These are phyloP conservation scores for Orchesellides sinensis DNA, from an alignment of 2,888 invertebrate genomes.

Conservation along the genomic window DNA sequence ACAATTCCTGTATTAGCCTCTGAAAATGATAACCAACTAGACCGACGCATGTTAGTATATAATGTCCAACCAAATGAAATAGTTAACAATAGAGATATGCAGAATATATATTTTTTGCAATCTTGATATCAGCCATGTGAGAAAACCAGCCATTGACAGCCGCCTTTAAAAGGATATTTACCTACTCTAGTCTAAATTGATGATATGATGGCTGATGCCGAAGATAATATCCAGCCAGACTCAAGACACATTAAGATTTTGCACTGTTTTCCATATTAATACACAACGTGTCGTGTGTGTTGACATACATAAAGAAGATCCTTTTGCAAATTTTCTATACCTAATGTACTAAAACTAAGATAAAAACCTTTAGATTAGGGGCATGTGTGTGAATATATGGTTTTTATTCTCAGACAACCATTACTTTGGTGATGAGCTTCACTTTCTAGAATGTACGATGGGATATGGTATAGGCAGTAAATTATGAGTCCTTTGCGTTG, in stretches of 20 bases:
- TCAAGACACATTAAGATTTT: slow-evolving; percentile 12
- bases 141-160: slow-evolving; percentile 35
- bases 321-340: too few relatives aligned
- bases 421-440: background rate
- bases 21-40: background rate
- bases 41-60: background rate
- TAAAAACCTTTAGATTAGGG: too few relatives aligned
- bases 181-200: background rate
- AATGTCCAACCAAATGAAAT: too few relatives aligned
- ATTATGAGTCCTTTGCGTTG: slow-evolving; percentile 49
- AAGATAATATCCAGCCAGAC: slow-evolving; percentile 4
- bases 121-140: slow-evolving; percentile 35
- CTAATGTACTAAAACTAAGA: too few relatives aligned
- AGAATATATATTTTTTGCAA: slow-evolving; percentile 5
- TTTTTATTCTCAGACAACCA: slow-evolving; percentile 15
- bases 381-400: slow-evolving; percentile 17
- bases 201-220: slow-evolving; percentile 10
- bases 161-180: slow-evolving; percentile 51
- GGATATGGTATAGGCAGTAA: slow-evolving; percentile 12
- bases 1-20: slow-evolving; percentile 36
- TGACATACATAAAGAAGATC: too few relatives aligned
- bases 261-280: too few relatives aligned
- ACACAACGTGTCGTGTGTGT: too few relatives aligned
- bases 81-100: too few relatives aligned
- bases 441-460: slow-evolving; percentile 6